phyloP scores from a whole-genome alignment of 2,888 invertebrate genomes.

The Chymomyza amoena region DNA sequence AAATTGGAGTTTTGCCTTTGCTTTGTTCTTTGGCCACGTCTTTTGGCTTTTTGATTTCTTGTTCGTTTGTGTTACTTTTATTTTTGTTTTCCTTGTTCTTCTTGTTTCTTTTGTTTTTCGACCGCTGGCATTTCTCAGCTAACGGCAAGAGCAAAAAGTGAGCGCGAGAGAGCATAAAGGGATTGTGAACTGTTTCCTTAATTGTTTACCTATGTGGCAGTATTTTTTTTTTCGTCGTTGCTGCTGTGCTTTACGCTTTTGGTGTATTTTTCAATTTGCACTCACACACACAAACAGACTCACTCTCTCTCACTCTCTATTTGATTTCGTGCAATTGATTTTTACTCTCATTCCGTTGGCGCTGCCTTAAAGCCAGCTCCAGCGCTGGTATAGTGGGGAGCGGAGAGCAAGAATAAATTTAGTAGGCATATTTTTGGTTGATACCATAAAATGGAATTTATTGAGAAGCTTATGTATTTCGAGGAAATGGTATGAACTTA shows the following conservation, averaged over 20 bases:
- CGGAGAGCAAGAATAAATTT: no score
- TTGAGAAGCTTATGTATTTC: no score
- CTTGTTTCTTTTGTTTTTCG: neutral
- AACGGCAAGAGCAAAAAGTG: neutral
- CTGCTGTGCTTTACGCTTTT: neutral
- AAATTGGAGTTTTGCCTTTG: conserved; percentile 34
- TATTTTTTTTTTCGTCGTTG: conserved; percentile 1
- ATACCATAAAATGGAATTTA: no score
- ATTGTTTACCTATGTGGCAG: neutral
- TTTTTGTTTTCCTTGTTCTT: conserved; percentile 9
- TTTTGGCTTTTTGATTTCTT: conserved; percentile 14
- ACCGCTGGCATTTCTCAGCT: conserved; percentile 6
- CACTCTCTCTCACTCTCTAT: neutral
- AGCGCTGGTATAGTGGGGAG: no score
- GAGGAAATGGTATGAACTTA: no score
- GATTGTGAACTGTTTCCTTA: conserved; percentile 1
- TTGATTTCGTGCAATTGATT: conserved; percentile 10
- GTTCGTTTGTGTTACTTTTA: neutral
- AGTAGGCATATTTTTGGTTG: no score
- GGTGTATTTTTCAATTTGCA: conserved; percentile 4
- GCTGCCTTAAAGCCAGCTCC: neutral
- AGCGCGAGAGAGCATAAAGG: neutral
- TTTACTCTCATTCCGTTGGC: neutral
- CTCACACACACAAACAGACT: neutral
- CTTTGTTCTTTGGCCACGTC: conserved; percentile 10